Conservation (phyloP, 2,888 invertebrate species). For the Drosophila antonietae region DNA sequence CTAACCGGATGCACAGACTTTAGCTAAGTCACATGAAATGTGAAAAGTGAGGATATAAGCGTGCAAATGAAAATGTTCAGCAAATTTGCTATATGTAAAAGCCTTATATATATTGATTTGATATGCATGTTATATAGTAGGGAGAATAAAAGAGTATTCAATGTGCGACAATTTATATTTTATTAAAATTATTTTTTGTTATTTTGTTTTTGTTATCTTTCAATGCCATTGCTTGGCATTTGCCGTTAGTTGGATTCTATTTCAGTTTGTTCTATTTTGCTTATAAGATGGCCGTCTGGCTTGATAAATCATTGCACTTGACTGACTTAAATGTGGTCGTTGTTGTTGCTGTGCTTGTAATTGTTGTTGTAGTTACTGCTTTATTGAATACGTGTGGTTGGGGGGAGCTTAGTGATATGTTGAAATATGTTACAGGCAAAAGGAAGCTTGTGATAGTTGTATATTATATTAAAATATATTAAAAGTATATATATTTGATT, state of each 20-base stretch:
- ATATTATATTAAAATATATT: too few relatives aligned
- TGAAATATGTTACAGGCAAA: not conserved
- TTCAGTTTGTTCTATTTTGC: slow-evolving; percentile 25
- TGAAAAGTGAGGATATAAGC: too few relatives aligned
- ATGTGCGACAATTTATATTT: not conserved
- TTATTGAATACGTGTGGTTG: not conserved
- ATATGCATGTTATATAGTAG: too few relatives aligned
- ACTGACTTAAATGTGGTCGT: slow-evolving; percentile 55
- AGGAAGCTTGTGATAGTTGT: not conserved
- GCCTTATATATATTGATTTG: not conserved
- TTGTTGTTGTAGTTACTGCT: not conserved
- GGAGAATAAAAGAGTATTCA: not conserved
- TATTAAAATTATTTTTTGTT: not conserved
- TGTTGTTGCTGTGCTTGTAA: not conserved
- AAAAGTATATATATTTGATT: not conserved
- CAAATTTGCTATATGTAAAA: not conserved
- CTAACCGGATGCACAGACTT: not conserved
- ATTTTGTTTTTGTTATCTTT: slow-evolving; percentile 32
- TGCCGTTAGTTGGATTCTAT: slow-evolving; percentile 36
- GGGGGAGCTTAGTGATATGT: not conserved
- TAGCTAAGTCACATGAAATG: not conserved
- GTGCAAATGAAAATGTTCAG: not conserved
- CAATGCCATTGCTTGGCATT: slow-evolving; percentile 57
- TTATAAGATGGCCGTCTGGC: slow-evolving; percentile 62
- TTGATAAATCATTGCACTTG: slow-evolving; percentile 74